These are phyloP conservation scores for Drosophila santomea DNA, from an alignment of 1,140 invertebrate genomes.

Conservation along the genomic window DNA sequence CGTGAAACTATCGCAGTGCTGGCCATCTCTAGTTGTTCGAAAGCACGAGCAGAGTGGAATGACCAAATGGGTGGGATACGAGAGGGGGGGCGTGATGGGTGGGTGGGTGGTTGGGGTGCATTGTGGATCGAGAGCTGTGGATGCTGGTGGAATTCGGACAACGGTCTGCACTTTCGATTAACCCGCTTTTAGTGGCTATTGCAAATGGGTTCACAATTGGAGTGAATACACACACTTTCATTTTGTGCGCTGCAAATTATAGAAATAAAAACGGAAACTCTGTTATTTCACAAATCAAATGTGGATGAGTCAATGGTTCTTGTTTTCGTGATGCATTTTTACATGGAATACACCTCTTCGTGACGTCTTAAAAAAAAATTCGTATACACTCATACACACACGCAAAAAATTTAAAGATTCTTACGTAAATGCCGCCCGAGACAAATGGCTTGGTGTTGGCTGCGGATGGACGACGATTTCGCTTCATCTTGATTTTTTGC, in stretches of 20 bases:
- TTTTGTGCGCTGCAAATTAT: conserved; percentile 80
- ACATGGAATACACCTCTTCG: not conserved
- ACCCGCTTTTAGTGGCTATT: conserved; percentile 72
- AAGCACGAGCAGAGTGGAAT: conserved; percentile 1
- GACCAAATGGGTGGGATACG: not conserved
- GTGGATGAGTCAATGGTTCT: conserved; percentile 17
- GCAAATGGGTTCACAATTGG: conserved; percentile 79
- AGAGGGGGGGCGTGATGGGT: too few relatives aligned
- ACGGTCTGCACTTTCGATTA: conserved; percentile 68
- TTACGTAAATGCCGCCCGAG: conserved; percentile 66
- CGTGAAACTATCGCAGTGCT: conserved; percentile 30
- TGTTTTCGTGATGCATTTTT: conserved; percentile 1
- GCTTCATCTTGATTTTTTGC: conserved; percentile 45
- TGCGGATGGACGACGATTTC: conserved; percentile 31
- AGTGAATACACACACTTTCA: conserved; percentile 68
- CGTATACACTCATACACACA: conserved; percentile 11
- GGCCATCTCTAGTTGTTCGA: conserved; percentile 33
- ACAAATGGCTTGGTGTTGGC: conserved; percentile 49
- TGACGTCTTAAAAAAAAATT: not conserved
- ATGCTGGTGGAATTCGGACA: conserved; percentile 18
- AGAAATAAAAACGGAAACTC: conserved; percentile 69
- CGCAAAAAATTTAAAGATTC: conserved; percentile 15
- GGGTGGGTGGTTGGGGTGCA: not conserved
- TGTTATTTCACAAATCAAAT: conserved; percentile 62
- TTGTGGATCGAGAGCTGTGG: too few relatives aligned